phyloP scores from a whole-genome alignment of 2,888 invertebrate genomes.

The Rambutsinella grinnellia region DNA sequence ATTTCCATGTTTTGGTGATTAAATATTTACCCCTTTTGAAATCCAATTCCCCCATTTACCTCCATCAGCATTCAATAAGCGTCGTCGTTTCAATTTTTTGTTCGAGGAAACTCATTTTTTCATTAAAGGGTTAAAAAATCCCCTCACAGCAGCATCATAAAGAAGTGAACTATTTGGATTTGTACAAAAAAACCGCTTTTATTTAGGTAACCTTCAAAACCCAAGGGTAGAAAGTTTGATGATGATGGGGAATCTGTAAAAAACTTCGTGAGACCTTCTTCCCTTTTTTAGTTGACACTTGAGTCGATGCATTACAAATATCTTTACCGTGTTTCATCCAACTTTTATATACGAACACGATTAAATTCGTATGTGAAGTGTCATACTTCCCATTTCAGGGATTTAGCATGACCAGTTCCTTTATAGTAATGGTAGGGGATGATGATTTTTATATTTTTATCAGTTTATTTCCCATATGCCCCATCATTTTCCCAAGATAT shows the following conservation, averaged over 20 bases:
- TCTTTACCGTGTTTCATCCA: conserved; percentile 13
- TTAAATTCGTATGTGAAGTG: neutral
- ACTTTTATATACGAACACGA: conserved; percentile 1
- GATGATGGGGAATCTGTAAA: neutral
- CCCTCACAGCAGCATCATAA: no score
- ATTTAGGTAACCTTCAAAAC: neutral
- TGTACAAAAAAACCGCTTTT: neutral
- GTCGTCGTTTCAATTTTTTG: conserved; percentile 10
- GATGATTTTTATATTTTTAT: no score
- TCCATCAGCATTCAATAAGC: conserved; percentile 41
- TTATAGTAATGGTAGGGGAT: no score
- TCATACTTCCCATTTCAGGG: no score
- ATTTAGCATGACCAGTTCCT: neutral
- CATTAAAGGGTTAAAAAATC: conserved; percentile 46
- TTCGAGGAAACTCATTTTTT: conserved; percentile 38
- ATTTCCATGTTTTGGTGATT: conserved; percentile 54
- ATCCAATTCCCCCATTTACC: conserved; percentile 53
- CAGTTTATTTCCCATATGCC: conserved; percentile 41
- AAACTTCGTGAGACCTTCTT: neutral
- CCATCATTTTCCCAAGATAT: neutral
- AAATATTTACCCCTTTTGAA: conserved; percentile 56
- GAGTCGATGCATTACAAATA: conserved; percentile 31
- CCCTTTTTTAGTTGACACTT: conserved; percentile 33
- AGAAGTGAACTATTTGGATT: neutral
- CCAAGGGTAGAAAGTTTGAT: neutral